These are phyloP conservation scores for Solen grandis DNA, from an alignment of 1,140 invertebrate species.

Conservation along the genomic window DNA sequence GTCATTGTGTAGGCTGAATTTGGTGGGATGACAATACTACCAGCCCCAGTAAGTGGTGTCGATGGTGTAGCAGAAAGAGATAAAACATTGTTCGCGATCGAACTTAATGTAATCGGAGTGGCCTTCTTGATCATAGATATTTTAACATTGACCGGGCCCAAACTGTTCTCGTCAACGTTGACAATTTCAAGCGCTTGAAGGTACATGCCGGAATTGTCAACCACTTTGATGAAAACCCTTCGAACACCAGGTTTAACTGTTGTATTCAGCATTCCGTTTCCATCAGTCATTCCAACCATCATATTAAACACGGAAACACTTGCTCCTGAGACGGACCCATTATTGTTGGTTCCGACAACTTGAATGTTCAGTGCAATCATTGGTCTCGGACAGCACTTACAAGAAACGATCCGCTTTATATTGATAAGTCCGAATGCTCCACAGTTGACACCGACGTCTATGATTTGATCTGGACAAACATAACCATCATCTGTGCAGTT, in stretches of 20 bases:
- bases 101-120: not conserved
- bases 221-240: not conserved
- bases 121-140: not conserved
- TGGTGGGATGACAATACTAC: not conserved
- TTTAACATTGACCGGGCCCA: not conserved
- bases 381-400: not conserved
- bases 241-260: not conserved
- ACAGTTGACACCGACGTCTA: not conserved
- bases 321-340: not conserved
- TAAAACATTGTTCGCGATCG: no score
- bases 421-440: not conserved
- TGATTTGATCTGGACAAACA: not conserved
- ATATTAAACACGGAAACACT: not conserved
- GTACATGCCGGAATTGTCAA: not conserved
- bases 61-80: not conserved
- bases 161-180: not conserved
- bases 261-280: not conserved
- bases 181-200: not conserved
- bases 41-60: not conserved
- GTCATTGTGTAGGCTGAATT: not conserved
- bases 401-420: not conserved
- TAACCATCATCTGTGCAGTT: not conserved
- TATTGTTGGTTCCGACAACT: not conserved
- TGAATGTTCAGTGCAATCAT: not conserved
- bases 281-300: not conserved